Evolutionary conservation across 2,113 vertebrate species (phyloP).

Genomic region (Apteryx mantelli): DNA sequence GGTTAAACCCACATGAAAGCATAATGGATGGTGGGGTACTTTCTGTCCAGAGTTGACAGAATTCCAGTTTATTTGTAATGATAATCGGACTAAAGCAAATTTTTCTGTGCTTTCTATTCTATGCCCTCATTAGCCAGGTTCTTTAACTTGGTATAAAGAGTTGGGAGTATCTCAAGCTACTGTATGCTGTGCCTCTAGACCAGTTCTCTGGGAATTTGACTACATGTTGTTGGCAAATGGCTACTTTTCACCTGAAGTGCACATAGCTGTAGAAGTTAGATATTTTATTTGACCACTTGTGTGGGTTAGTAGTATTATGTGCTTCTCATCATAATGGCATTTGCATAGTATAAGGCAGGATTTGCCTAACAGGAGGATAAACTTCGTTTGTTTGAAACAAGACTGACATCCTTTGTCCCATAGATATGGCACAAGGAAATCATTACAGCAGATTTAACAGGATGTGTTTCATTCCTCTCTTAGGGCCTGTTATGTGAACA

Average conservation of each 20-base stretch:
- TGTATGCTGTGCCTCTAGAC: not conserved
- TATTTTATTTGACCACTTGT: not conserved
- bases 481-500: slow-evolving; percentile 27
- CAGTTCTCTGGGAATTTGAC: not conserved
- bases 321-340: not conserved
- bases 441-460: slow-evolving; percentile 20
- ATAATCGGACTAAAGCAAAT: not conserved
- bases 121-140: not conserved
- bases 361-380: slow-evolving; percentile 13
- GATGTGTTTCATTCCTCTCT: slow-evolving; percentile 47
- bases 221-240: not conserved
- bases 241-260: not conserved
- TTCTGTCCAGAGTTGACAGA: not conserved
- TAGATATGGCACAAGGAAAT: not conserved
- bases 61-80: not conserved
- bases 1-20: not conserved
- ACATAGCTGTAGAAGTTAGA: not conserved
- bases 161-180: not conserved
- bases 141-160: not conserved
- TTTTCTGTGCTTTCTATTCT: not conserved
- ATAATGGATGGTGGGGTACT: accelerated
- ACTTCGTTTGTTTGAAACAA: not conserved
- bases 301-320: not conserved
- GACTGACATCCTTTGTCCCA: not conserved
- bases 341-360: not conserved